Base-by-base conservation (phyloP, 2,797 vertebrate species). In the Sitta carolinensis region DNA sequence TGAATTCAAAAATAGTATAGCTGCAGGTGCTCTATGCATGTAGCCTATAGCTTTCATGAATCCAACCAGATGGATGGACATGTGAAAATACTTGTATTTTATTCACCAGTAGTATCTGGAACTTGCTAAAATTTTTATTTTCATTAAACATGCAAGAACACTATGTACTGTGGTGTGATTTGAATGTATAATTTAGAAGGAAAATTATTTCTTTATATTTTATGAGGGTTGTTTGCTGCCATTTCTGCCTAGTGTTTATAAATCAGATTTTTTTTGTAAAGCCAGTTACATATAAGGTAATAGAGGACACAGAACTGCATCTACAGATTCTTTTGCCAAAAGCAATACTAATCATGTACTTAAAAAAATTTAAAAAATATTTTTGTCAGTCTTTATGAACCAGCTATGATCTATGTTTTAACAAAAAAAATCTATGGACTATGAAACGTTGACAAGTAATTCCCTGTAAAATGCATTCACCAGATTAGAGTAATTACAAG, bases 91-190 rank as follows among this genome's bases (percentile, higher is more conserved):
- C 63, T 81, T 85, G n/a, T 30, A 64, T 91, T 95, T 93, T 93
- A 93, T 96, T 94, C 77, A 88, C 67, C 42, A 94, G 73, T 61
- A 18, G 45, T 93, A 76, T 76, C 69, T 77, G 69, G 67, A 90
- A 94, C 54, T 58, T 94, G 62, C 5, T 94, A 83, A 95, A 96
- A 89, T 79, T 93, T 96, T 96, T 57, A 94, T 95, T 96, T 94
- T 93, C 93, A 95, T 97, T 93, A 93, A 93, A 74, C 74, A 93
- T 96, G 93, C 93, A 95, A 84, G 83, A 92, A 81, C 74, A 47
- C 45, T 91, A 30, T 89, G 87, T 91, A 92, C 66, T 67, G 34
- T 82, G 72, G 59, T 82, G 87, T 82, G 89, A 91, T 94, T 69
- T 84, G 87, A 93, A 94, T 90, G 80, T 30, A 88, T 91, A 82